Evolutionary conservation across 2,797 vertebrate species (phyloP).

Genomic region (Atherinosoma microstoma): DNA sequence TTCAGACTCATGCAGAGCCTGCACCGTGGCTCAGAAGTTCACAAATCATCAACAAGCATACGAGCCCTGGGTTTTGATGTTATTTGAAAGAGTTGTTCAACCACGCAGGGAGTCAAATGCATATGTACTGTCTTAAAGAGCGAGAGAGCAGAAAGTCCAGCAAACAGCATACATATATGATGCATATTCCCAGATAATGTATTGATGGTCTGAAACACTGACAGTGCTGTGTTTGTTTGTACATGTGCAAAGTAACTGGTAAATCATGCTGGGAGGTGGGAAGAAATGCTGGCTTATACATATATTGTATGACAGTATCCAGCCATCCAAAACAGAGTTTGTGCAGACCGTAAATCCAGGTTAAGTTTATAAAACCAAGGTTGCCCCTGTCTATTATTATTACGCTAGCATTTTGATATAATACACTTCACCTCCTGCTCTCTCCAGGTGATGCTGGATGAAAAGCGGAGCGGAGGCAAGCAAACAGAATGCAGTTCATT

Average conservation of each 20-base stretch:
- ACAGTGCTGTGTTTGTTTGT: not conserved
- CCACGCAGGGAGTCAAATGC: not conserved
- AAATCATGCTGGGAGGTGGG: no score
- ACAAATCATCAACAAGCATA: slow-evolving; percentile 15
- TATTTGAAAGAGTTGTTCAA: not conserved
- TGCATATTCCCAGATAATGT: not conserved
- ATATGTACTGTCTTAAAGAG: not conserved
- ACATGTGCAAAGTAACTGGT: not conserved
- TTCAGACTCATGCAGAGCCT: slow-evolving; percentile 13
- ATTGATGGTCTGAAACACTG: not conserved
- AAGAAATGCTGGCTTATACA: no score
- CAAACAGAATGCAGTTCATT: slow-evolving; percentile 33
- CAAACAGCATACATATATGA: no score
- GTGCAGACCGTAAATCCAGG: not conserved
- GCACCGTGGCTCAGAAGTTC: slow-evolving; percentile 25
- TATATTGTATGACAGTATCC: no score
- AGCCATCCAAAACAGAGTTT: no score
- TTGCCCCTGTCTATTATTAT: slow-evolving; percentile 8
- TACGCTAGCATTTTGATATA: slow-evolving; percentile 25
- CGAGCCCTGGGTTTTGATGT: not conserved
- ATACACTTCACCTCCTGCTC: slow-evolving; percentile 24
- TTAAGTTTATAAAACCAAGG: slow-evolving; percentile 7
- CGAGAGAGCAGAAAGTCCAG: no score
- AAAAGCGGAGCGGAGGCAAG: slow-evolving; percentile 29
- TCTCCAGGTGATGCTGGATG: slow-evolving; percentile 19